A percentile compares a stretch with the other conserved stretches of the same genome.
Conservation (phyloP, 1,140 invertebrate species). For the Tetranychus urticae region DNA sequence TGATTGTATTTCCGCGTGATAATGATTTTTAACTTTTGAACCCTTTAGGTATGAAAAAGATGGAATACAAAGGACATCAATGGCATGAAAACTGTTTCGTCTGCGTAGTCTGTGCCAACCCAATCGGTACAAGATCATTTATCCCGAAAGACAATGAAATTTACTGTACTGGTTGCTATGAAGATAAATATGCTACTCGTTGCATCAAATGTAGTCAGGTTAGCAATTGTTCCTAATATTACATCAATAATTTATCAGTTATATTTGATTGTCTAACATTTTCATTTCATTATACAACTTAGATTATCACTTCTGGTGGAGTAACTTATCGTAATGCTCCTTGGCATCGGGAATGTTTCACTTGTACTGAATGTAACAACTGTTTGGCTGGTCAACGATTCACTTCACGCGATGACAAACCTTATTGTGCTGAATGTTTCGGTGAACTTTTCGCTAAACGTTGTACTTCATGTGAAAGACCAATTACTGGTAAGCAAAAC, state of each 20-base stretch:
- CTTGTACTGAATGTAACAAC: slow-evolving; percentile 84
- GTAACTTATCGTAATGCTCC: slow-evolving; percentile 89
- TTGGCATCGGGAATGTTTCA: slow-evolving; percentile 78
- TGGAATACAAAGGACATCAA: slow-evolving; percentile 95
- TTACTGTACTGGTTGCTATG: slow-evolving; percentile 93
- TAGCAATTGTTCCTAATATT: slow-evolving; percentile 11
- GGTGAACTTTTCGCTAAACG: slow-evolving; percentile 94
- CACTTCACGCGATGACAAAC: slow-evolving; percentile 84
- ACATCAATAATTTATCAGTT: background rate
- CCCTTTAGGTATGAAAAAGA: slow-evolving; percentile 85
- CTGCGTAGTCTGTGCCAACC: slow-evolving; percentile 85
- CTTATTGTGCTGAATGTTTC: slow-evolving; percentile 97
- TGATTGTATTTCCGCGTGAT: no score
- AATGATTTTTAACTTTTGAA: background rate
- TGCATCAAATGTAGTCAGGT: slow-evolving; percentile 98
- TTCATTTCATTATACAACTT: slow-evolving; percentile 1
- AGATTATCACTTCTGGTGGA: slow-evolving; percentile 95
- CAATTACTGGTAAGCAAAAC: slow-evolving; percentile 63
- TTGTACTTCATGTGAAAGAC: slow-evolving; percentile 83
- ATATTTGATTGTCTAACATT: background rate
- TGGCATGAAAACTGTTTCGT: slow-evolving; percentile 99
- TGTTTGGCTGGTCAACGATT: slow-evolving; percentile 91
- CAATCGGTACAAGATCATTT: slow-evolving; percentile 97
- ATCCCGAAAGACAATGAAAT: slow-evolving; percentile 97
- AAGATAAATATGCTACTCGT: slow-evolving; percentile 93